These are phyloP conservation scores for Neria commutata DNA, from an alignment of 2,888 invertebrate genomes.

Conservation along the genomic window DNA sequence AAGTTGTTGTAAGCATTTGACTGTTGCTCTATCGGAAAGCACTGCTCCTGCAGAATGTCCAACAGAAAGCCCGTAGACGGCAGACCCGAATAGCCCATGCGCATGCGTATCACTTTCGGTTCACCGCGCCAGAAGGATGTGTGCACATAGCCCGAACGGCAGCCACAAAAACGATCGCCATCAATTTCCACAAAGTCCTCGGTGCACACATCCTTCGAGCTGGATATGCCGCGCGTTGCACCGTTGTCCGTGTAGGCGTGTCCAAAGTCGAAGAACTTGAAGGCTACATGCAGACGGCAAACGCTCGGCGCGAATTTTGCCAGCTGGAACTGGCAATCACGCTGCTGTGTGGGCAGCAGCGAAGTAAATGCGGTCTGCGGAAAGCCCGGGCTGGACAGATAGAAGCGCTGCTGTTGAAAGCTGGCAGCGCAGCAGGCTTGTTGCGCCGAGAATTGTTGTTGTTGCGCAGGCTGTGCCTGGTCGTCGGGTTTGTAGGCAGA, in stretches of 20 bases:
- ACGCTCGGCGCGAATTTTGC: slow-evolving; percentile 62
- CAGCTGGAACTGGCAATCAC: slow-evolving; percentile 65
- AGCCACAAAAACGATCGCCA: slow-evolving; percentile 67
- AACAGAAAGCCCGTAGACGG: slow-evolving; percentile 65
- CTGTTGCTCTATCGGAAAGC: no score
- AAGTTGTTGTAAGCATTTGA: no score
- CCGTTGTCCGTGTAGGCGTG: slow-evolving; percentile 28
- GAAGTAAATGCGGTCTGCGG: slow-evolving; percentile 61
- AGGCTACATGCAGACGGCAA: slow-evolving; percentile 65
- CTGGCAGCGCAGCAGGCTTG: slow-evolving; percentile 59
- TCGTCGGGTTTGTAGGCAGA: slow-evolving; percentile 36
- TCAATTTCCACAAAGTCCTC: slow-evolving; percentile 67
- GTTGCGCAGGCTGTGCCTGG: slow-evolving; percentile 26
- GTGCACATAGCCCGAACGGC: slow-evolving; percentile 60
- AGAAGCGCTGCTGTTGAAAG: slow-evolving; percentile 63
- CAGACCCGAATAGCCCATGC: slow-evolving; percentile 61
- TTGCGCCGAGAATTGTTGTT: slow-evolving; percentile 35
- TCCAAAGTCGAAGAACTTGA: slow-evolving; percentile 66
- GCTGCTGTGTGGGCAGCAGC: slow-evolving; percentile 47
- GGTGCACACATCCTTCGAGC: slow-evolving; percentile 51
- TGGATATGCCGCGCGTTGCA: slow-evolving; percentile 21
- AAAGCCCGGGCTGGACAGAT: slow-evolving; percentile 67
- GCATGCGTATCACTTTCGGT: slow-evolving; percentile 62
- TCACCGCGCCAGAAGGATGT: slow-evolving; percentile 51
- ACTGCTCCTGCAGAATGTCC: slow-evolving; percentile 66